These are phyloP conservation scores for Drosophila guanche DNA, from an alignment of 1,140 invertebrate genomes.

Conservation along the genomic window DNA sequence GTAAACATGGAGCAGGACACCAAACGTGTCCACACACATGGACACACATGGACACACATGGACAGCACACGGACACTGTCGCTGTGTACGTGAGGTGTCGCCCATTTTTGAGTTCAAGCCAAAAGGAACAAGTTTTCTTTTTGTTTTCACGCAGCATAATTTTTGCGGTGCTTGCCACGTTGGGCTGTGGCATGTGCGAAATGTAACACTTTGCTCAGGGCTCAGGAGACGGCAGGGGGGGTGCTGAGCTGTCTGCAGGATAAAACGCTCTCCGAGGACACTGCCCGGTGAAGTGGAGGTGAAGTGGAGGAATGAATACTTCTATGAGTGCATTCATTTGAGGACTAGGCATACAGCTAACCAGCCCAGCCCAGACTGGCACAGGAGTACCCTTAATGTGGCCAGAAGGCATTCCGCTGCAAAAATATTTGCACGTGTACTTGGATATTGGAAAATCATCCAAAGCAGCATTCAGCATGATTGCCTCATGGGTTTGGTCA, in stretches of 20 bases:
- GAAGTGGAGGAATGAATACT: too few species aligned
- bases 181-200: constrained; percentile 42
- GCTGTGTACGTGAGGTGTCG: constrained; percentile 63
- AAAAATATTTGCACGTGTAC: too few species aligned
- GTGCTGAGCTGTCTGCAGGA: constrained; percentile 34
- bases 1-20: constrained; percentile 70
- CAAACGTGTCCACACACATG: constrained; percentile 42
- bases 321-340: too few species aligned
- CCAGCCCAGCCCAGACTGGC: too few species aligned
- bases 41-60: constrained; percentile 23
- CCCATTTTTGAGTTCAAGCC: constrained; percentile 61
- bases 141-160: constrained; percentile 56
- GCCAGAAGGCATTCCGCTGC: too few species aligned
- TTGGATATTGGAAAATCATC: too few species aligned
- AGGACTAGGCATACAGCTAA: too few species aligned
- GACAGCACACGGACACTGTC: constrained; percentile 12
- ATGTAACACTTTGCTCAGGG: constrained; percentile 40
- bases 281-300: constrained; percentile 23
- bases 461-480: constrained; percentile 33
- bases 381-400: too few species aligned
- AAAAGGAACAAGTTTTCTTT: constrained; percentile 26
- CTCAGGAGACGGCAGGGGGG: background rate
- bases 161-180: constrained; percentile 23
- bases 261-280: constrained; percentile 48
- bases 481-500: constrained; percentile 34